phyloP scores from a whole-genome alignment of 2,113 vertebrate genomes.

The Amphiprion percula region DNA sequence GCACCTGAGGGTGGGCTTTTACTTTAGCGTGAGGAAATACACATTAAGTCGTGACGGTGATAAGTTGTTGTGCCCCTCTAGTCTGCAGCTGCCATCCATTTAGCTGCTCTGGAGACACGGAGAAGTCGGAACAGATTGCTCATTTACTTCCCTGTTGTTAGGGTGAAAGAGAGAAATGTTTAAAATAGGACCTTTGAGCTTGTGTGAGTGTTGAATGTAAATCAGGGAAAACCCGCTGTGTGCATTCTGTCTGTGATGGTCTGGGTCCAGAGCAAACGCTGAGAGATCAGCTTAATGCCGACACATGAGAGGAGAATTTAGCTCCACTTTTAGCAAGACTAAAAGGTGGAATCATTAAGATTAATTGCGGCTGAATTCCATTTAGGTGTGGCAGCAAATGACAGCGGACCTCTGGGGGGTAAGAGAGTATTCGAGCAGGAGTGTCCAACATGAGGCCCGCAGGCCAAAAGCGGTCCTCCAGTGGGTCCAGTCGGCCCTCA shows the following conservation, averaged over 20 bases:
- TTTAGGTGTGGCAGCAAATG: not conserved
- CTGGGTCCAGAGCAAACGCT: not conserved
- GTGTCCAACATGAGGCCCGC: too few relatives aligned
- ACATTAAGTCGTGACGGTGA: conserved; percentile 43
- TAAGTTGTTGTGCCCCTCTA: conserved; percentile 23
- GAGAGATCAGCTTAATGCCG: not conserved
- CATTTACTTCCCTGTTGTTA: conserved; percentile 51
- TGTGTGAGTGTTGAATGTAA: conserved; percentile 34
- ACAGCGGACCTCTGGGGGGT: too few relatives aligned
- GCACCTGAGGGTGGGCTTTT: not conserved
- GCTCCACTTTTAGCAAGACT: not conserved
- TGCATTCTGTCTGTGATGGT: conserved; percentile 1
- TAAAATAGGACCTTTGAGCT: conserved; percentile 46
- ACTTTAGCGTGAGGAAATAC: not conserved
- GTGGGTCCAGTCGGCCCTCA: too few relatives aligned
- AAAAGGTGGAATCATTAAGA: conserved; percentile 1
- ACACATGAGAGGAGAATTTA: not conserved
- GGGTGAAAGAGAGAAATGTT: conserved; percentile 37
- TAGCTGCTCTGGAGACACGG: conserved; percentile 22
- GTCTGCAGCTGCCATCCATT: conserved; percentile 41
- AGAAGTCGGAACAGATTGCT: conserved; percentile 44
- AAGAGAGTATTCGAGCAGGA: too few relatives aligned
- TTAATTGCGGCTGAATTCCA: not conserved
- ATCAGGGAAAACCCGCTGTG: conserved; percentile 21
- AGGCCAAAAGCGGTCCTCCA: too few relatives aligned